Evolutionary conservation across 2,888 invertebrate species (phyloP).

Genomic region (Netelia inedita): DNA sequence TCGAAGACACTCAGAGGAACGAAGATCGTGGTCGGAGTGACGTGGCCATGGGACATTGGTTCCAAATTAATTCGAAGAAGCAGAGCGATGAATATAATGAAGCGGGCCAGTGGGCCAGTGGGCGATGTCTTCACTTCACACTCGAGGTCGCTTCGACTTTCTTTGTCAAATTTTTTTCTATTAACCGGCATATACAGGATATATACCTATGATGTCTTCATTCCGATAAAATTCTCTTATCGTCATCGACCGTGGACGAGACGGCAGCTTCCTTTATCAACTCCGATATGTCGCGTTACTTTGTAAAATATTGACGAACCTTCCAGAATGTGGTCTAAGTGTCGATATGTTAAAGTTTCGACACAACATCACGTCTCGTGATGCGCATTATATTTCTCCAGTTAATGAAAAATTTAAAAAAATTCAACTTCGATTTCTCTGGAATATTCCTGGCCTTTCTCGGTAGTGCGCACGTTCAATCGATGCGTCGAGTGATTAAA

Average conservation of each 20-base stretch:
- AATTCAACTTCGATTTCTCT: slow-evolving; percentile 50
- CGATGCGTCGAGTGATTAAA: slow-evolving; percentile 33
- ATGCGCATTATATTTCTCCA: no score
- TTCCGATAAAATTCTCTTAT: no score
- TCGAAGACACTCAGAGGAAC: not conserved
- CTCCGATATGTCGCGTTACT: no score
- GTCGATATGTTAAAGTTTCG: no score
- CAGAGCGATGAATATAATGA: slow-evolving; percentile 15
- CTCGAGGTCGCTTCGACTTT: not conserved
- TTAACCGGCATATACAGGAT: no score
- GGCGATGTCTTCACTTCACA: slow-evolving; percentile 21
- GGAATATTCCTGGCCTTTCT: slow-evolving; percentile 24
- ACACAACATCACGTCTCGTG: no score
- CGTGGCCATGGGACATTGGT: not conserved
- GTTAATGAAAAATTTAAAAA: not conserved
- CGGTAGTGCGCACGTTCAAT: not conserved
- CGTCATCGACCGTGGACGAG: no score
- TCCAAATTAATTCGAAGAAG: slow-evolving; percentile 27
- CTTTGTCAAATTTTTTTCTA: not conserved
- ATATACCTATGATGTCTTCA: no score
- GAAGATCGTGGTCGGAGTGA: not conserved
- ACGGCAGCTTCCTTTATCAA: no score
- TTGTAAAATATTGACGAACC: no score
- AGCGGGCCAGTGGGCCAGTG: no score
- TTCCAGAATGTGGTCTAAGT: no score